Base-by-base conservation (phyloP, 64 coral and sea anemone genomes). In the Hydrozoanthus tunicans region DNA sequence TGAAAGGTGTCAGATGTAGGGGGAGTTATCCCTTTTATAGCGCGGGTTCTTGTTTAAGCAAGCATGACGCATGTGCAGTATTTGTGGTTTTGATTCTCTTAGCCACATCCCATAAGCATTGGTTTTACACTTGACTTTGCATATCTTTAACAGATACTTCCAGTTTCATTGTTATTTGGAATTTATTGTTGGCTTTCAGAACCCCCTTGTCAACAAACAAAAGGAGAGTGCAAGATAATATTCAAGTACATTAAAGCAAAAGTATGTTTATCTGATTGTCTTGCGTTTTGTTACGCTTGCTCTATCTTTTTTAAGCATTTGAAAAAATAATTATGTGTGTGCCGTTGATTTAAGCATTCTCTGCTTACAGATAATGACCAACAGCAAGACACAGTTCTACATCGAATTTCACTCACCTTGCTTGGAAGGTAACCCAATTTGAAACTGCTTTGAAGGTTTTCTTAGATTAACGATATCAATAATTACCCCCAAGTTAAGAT, bases 301-400 rank as follows among this genome's bases (percentile, higher is more conserved):
- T 43, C 32, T 43, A 43, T 43, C 11, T 71, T 71, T 24, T 4
- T 27, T 27, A 9, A 9, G 11, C 8, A 9, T 6, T 24, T 74
- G 7, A 74, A 24, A 11, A 43, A 4, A 3, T 25, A 5, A 51
- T 43, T 12, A 11, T 75, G 9, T 73, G 70, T 43, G 32, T 43
- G 32, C 32, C 32, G 32, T 43, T 43, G 32, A 43, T 43, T 43
- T 43, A 43, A 43, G 2, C 32, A 43, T 43, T 43, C 32, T 64
- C 12, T 64, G 20, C 14, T 32, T 17, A 17, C 17, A 92, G 91
- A 68, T 92, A 7, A 92, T 59, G 81, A 92, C 91, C 43, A 73
- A 78, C 67, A 92, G 91, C 82, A 92, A 86, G 57, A 92, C 91
- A n/a, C 73, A 92, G 62, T 92, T 92, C 71, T 92, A 92, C 53